These are phyloP conservation scores for Madoqua kirkii DNA, from an alignment of 2,113 vertebrate species.

Conservation along the genomic window DNA sequence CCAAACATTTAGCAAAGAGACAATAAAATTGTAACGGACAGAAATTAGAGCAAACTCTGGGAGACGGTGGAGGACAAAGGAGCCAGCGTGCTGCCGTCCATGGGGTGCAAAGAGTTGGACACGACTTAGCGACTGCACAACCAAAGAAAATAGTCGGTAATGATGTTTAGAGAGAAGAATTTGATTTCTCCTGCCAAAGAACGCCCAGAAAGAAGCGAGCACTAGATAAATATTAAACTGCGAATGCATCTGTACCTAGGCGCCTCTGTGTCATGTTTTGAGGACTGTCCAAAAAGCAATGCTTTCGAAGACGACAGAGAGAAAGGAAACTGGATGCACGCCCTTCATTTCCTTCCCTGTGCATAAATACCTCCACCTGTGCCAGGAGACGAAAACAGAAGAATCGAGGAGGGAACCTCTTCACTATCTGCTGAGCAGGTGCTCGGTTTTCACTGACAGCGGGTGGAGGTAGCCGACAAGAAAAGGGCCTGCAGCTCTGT, in stretches of 20 bases:
- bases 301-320: slow-evolving; percentile 41
- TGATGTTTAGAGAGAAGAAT: background rate
- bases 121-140: fast-evolving
- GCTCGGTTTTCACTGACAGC: background rate
- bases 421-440: background rate
- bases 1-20: slow-evolving; percentile 34
- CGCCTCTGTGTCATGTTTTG: slow-evolving; percentile 14
- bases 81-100: background rate
- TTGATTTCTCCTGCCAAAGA: slow-evolving; percentile 27
- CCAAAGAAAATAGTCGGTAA: background rate
- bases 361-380: background rate
- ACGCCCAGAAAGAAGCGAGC: background rate
- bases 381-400: background rate
- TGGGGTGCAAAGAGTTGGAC: background rate
- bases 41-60: background rate
- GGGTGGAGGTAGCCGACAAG: background rate
- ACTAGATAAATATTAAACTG: background rate
- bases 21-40: background rate
- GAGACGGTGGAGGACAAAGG: background rate
- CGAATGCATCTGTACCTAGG: background rate
- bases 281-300: slow-evolving; percentile 24
- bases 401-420: background rate
- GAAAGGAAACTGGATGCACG: slow-evolving; percentile 18
- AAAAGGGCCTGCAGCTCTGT: background rate
- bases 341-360: background rate